Base-by-base conservation (phyloP, 1,140 invertebrate species). In the honey bee (Apis mellifera) region DNA sequence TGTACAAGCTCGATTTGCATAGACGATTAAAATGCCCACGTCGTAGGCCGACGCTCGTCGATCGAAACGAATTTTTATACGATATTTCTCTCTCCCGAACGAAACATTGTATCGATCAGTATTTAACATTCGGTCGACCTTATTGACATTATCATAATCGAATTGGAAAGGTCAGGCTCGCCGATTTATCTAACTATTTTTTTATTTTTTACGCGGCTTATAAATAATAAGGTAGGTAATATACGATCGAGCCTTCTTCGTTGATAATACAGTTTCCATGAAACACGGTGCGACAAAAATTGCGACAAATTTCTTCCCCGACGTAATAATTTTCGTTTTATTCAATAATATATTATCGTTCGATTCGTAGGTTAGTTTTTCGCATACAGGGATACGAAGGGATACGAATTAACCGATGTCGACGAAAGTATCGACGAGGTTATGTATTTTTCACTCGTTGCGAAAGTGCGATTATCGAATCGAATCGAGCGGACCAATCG, bases 141-240 rank as follows among this genome's bases (percentile, higher is more conserved):
- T 90, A 91, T 92, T 92, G 89, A 90, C 88, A 71, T 89, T 90
- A 87, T 87, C 88, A n/a, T 89, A 92, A 92, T 91, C 91, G 82
- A 91, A 90, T 92, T 91, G 90, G 87, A 86, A 71, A 89, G 89
- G 90, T 91, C 90, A 90, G 89, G 90, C 84, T 89, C 89, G 60
- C 50, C 78, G 70, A 83, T 83, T 87, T 90, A 90, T 92, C 85
- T 85, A 70, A 32, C 78, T 26, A 26, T 26, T 26, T 26, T 23
- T 32, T 76, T 52, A n/a, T 76, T 52, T 64, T 66, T n/a, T 48
- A 21, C 32, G 4, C 32, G 32, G 32, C 32, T 42, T 42, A 54
- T n/a, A n/a, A n/a, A n/a, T n/a, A 54, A 54, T 12, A 13, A 54
- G 11, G 52, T 3, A 54, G 12, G 9, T 26, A 26, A 26, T 26